A percentile compares a stretch with the other conserved stretches of the same genome.
Conservation (phyloP, 2,888 invertebrate genomes). For the Blastobasis lacticolella region DNA sequence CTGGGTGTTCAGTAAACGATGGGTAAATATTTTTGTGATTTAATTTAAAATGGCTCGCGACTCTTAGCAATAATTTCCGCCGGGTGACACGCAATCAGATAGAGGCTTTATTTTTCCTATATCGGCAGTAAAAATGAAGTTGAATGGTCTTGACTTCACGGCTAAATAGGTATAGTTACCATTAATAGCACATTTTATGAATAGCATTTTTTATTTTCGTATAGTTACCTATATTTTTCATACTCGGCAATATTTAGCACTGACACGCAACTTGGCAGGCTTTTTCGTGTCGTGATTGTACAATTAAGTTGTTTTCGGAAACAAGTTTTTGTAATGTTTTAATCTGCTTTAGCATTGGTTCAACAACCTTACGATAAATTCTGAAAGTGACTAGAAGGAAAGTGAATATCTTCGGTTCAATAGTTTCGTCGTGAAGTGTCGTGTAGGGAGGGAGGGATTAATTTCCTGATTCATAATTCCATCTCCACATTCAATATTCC, state of each 20-base stretch:
- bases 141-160: slow-evolving; percentile 17
- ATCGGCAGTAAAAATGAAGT: slow-evolving; percentile 24
- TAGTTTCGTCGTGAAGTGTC: too few relatives aligned
- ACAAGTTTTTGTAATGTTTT: too few relatives aligned
- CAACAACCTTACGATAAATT: too few relatives aligned
- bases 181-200: slow-evolving; percentile 10
- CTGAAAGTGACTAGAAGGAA: too few relatives aligned
- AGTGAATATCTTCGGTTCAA: too few relatives aligned
- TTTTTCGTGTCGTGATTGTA: too few relatives aligned
- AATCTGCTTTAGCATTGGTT: too few relatives aligned
- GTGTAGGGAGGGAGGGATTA: neutral
- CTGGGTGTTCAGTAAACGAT: slow-evolving; percentile 40
- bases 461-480: slow-evolving; percentile 18
- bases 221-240: too few relatives aligned
- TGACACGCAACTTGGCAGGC: too few relatives aligned
- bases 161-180: slow-evolving; percentile 5
- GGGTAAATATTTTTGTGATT: slow-evolving; percentile 61
- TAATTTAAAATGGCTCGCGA: slow-evolving; percentile 45
- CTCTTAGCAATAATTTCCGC: slow-evolving; percentile 43
- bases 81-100: slow-evolving; percentile 11
- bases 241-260: too few relatives aligned
- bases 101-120: slow-evolving; percentile 31
- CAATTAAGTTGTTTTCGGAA: too few relatives aligned
- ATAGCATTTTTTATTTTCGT: slow-evolving; percentile 1
- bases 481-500: slow-evolving; percentile 10